phyloP scores from a whole-genome alignment of 2,888 invertebrate genomes.

The Timema podura region DNA sequence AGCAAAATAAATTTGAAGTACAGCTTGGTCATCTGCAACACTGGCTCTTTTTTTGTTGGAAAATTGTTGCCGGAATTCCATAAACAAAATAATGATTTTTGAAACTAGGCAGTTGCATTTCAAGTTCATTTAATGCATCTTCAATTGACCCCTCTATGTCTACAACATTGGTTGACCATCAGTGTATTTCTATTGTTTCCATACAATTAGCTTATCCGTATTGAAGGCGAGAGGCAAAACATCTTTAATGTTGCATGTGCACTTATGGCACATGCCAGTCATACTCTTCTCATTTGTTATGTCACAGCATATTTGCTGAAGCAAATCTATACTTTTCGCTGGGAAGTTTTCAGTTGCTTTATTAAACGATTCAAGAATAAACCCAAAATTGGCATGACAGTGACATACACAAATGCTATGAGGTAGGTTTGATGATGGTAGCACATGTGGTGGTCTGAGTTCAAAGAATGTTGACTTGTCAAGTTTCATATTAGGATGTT shows the following conservation, averaged over 20 bases:
- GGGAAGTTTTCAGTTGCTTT: background rate
- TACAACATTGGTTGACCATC: background rate
- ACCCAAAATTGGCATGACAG: background rate
- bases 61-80: background rate
- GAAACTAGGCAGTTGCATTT: no score
- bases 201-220: background rate
- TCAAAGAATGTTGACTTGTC: slow-evolving; percentile 6
- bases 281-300: slow-evolving; percentile 2
- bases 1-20: background rate
- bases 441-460: background rate
- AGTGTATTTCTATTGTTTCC: background rate
- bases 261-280: background rate
- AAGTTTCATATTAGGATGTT: background rate
- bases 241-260: background rate
- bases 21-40: background rate
- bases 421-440: background rate
- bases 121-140: no score
- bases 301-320: background rate
- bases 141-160: background rate
- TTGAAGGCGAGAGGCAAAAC: no score
- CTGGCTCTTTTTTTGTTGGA: background rate
- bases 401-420: slow-evolving; percentile 1
- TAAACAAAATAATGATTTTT: background rate
- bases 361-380: background rate
- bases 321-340: background rate